Evolutionary conservation across 2,797 vertebrate species (phyloP), one percentile per base, ranked within the genome.

Genomic region (Eulemur albifrons): DNA sequence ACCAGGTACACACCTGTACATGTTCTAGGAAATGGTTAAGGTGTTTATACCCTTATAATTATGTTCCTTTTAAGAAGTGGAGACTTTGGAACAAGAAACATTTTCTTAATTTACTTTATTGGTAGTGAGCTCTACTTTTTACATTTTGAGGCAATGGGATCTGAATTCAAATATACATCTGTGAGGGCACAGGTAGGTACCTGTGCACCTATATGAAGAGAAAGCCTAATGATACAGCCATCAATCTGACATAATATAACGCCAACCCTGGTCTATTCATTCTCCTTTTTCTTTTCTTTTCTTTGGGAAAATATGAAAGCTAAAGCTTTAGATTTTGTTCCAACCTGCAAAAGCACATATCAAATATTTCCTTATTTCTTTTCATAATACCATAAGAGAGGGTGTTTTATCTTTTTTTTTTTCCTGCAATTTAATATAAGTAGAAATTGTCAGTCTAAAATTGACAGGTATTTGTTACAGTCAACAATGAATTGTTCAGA

Each of bases 381-480:
- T 98, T 98, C 97, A 98, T 92, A 97, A 97, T 96, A 92, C 50
- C 76, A 69, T 3, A 9, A 94, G 94, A 98, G 97, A 97, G 93
- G 96, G 97, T 98, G 98, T 98, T 98, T 97, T 98, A 96, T 94
- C 96, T 98, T 97, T 97, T 95, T 79, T 97, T 97, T 97, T 95
- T 76, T 94, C 76, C 92, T 96, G 93, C 95, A 97, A 98, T 97
- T 98, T 98, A 97, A 93, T 97, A 88, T 98, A 98, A 97, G 98
- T 97, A 95, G 97, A 98, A 98, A 98, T 98, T 98, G 98, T 98
- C 98, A 98, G 87, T 97, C 97, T 98, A 45, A 90, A 98, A 98
- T 95, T 98, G 98, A 98, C 98, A 98, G 96, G 97, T 97, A 97
- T 98, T 98, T 98, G 98, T 98, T 98, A 97, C 83, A 95, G 97